phyloP scores from a whole-genome alignment of 1,140 invertebrate species.

The Rhopalosiphum padi region DNA sequence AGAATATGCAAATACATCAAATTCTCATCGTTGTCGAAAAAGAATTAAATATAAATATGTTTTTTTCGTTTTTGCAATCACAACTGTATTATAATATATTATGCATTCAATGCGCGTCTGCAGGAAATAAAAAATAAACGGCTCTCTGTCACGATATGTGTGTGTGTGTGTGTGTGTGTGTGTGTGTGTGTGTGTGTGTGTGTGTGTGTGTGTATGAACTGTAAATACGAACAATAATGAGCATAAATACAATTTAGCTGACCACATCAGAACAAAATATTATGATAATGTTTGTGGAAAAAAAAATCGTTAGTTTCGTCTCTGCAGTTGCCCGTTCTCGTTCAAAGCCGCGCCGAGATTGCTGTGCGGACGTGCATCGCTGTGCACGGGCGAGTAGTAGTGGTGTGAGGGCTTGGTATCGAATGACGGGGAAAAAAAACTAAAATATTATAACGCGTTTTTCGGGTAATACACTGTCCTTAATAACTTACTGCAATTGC shows the following conservation, averaged over 20 bases:
- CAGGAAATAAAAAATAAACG: neutral
- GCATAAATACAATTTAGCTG: neutral
- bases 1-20: neutral
- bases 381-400: neutral
- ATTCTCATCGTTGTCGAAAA: too few relatives aligned
- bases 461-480: neutral
- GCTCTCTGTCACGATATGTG: neutral
- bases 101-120: neutral
- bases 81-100: neutral
- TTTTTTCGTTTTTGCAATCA: neutral
- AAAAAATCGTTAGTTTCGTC: neutral
- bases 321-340: neutral
- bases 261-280: neutral
- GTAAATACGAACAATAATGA: neutral
- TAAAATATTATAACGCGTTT: constrained; percentile 2
- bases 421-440: neutral
- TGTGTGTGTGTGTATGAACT: too few relatives aligned
- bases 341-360: neutral
- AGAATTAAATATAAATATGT: neutral
- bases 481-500: neutral
- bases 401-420: neutral
- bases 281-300: neutral
- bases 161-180: too few relatives aligned
- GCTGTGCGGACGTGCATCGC: neutral
- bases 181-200: too few relatives aligned